Percentiles rank a stretch among this genome's conserved stretches.
phyloP scores from a whole-genome alignment of 2,113 vertebrate genomes.

The Ceuthmochares aereus region DNA sequence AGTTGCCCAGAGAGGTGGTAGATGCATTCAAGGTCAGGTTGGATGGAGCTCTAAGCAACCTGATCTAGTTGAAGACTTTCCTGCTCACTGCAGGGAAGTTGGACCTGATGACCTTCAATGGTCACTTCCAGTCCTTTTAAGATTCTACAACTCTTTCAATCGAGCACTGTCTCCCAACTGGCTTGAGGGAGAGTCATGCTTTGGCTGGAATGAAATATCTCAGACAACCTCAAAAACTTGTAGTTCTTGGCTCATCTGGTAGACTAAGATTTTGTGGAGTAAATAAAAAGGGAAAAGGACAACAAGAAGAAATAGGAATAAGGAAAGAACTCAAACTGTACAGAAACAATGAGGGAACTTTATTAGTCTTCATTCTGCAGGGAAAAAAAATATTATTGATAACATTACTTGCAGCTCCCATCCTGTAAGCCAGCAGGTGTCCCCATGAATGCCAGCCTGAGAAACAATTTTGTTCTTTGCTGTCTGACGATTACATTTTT shows the following conservation, averaged over 20 bases:
- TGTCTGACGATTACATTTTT: background rate
- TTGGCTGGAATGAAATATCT: background rate
- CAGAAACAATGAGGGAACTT: background rate
- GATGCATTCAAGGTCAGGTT: background rate
- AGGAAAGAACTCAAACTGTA: background rate
- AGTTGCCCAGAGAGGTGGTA: background rate
- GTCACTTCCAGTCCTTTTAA: background rate
- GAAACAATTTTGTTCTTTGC: background rate
- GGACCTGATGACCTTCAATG: background rate
- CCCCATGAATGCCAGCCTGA: background rate
- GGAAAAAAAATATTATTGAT: background rate
- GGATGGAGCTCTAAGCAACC: background rate
- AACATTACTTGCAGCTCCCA: background rate
- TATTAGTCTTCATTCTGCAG: background rate
- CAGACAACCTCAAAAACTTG: background rate
- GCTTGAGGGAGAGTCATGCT: background rate
- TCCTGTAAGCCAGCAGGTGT: background rate
- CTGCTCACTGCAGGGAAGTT: rapidly evolving
- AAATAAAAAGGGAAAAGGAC: background rate
- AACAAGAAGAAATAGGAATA: background rate
- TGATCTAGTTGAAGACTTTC: background rate
- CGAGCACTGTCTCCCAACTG: background rate
- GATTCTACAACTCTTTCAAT: background rate
- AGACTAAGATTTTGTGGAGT: background rate
- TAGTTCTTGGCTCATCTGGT: background rate